Evolutionary conservation across 2,113 vertebrate species (phyloP), one percentile per base, ranked within the genome.

Genomic region (Tamias sibiricus): DNA sequence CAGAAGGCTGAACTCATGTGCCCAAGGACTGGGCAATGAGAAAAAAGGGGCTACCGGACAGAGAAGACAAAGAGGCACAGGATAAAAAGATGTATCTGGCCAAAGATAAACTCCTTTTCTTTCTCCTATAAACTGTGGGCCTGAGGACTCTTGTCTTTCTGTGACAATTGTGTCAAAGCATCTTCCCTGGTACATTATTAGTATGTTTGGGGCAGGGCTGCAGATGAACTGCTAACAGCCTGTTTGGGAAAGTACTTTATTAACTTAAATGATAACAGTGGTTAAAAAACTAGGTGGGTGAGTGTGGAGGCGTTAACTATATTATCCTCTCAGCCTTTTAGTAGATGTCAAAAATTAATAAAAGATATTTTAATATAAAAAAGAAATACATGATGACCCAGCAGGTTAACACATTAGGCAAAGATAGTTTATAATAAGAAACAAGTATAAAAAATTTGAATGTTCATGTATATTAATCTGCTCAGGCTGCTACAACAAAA

Each of bases 321-420:
- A 64, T 28, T 62, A 64, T 47, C 54, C 74, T 49, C 37, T 92
- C 74, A 90, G 68, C 49, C 49, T 94, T 59, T 69, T 42, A n/a
- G 35, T 54, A 47, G 3, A 40, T 40, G 52, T 28, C 49, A 94
- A 84, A 49, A 62, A 42, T 93, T 89, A 75, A 81, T 40, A 49
- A 62, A 35, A 68, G 24, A 57, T 17, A 42, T 52, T 75, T 89
- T 80, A 82, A 79, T 84, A 86, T 66, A 94, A 82, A 90, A n/a
- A 86, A 90, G 4, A 26, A 32, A 87, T 47, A n/a, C n/a, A 22
- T 40, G 69, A 24, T 64, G 40, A 96, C 16, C 30, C n/a, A 77
- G 49, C 7, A 54, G 75, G 32, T 32, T 30, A 95, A 87, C 16
- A 77, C n/a, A 26, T 72, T 68, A 69, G 11, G 72, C 32, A 95